These are phyloP conservation scores for Muscina levida DNA, from an alignment of 2,888 invertebrate genomes.

Conservation along the genomic window DNA sequence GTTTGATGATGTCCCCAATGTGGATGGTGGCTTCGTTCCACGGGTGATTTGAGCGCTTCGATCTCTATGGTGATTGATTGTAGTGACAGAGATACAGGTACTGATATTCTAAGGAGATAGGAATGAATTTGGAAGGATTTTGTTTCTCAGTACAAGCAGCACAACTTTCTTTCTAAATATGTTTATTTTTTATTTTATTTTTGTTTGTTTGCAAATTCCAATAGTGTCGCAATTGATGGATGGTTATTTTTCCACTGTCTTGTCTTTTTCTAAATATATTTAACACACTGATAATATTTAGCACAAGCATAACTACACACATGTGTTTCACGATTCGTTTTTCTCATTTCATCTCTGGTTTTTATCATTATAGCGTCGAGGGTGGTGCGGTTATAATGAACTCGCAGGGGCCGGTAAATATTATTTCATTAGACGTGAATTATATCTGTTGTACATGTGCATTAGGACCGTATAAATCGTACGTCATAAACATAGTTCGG, in stretches of 20 bases:
- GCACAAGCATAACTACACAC: slow-evolving; percentile 19
- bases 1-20: background rate
- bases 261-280: background rate
- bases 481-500: no score
- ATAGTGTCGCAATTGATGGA: no score
- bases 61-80: slow-evolving; percentile 19
- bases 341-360: slow-evolving; percentile 1
- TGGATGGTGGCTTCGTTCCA: background rate
- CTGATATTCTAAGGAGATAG: background rate
- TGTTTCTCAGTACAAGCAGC: background rate
- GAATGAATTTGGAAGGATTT: slow-evolving; percentile 2
- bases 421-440: background rate
- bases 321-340: no score
- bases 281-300: background rate
- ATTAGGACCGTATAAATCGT: no score
- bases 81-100: background rate
- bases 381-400: background rate
- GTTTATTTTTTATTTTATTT: no score
- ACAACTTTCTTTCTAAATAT: no score
- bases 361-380: no score
- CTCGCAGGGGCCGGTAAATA: no score
- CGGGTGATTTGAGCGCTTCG: background rate
- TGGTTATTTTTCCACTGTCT: background rate
- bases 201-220: background rate
- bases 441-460: background rate